These are phyloP conservation scores for Falco concolor DNA, from an alignment of 2,797 vertebrate genomes.

Conservation along the genomic window DNA sequence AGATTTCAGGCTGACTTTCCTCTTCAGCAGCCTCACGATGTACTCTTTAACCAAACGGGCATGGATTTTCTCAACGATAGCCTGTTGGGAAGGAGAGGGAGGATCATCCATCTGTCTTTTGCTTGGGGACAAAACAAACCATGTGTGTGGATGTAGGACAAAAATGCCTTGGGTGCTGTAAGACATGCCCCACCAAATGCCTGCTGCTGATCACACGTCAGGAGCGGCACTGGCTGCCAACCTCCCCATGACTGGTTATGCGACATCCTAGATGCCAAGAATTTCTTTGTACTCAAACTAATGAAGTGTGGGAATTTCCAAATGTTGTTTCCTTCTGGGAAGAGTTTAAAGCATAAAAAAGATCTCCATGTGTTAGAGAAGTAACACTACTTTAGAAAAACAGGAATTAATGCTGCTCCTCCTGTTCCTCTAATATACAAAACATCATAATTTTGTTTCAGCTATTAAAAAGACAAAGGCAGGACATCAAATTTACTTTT, in stretches of 20 bases:
- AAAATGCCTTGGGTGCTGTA: not conserved
- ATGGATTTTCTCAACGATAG: slow-evolving; percentile 76
- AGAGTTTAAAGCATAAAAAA: not conserved
- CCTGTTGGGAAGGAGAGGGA: slow-evolving; percentile 64
- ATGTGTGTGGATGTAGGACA: not conserved
- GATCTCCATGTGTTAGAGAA: not conserved
- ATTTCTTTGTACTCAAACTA: not conserved
- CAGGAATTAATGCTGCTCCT: slow-evolving; percentile 10
- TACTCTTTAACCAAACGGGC: slow-evolving; percentile 78
- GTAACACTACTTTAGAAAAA: not conserved
- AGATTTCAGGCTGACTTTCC: slow-evolving; percentile 75
- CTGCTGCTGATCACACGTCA: not conserved
- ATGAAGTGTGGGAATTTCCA: not conserved
- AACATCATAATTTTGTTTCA: not conserved
- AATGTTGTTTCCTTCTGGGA: slow-evolving; percentile 38
- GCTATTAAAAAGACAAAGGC: slow-evolving; percentile 37
- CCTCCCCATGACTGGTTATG: not conserved
- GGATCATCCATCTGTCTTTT: not conserved
- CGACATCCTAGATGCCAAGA: not conserved
- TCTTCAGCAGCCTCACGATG: slow-evolving; percentile 79
- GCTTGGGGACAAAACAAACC: not conserved
- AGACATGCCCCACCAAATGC: not conserved
- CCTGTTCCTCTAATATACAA: not conserved
- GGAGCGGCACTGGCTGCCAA: not conserved
- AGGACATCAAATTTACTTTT: slow-evolving; percentile 1